These are phyloP conservation scores for Ispidina picta DNA, from an alignment of 2,797 vertebrate species.

Conservation along the genomic window DNA sequence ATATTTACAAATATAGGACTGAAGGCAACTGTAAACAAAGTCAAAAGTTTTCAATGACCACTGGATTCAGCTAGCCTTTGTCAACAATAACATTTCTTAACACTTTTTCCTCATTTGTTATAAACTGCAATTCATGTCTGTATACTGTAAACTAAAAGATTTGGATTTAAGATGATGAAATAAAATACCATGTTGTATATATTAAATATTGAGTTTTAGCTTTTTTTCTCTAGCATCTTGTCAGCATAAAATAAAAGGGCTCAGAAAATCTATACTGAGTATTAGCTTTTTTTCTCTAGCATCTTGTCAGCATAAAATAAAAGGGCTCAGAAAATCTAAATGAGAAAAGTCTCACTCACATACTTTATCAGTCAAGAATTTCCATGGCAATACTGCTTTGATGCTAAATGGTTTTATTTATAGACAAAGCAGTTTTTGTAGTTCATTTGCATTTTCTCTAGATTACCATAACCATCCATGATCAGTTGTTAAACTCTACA, in stretches of 20 bases:
- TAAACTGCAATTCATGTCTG: not conserved
- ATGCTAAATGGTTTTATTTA: slow-evolving; percentile 62
- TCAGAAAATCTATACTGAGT: slow-evolving; percentile 44
- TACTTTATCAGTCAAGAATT: slow-evolving; percentile 58
- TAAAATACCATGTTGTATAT: slow-evolving; percentile 48
- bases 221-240: slow-evolving; percentile 37
- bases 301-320: slow-evolving; percentile 59
- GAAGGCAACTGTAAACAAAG: not conserved
- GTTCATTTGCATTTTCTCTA: slow-evolving; percentile 57
- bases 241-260: slow-evolving; percentile 59
- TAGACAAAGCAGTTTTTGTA: slow-evolving; percentile 33
- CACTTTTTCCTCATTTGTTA: not conserved
- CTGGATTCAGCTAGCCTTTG: not conserved
- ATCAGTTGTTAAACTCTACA: slow-evolving; percentile 51
- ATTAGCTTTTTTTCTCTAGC: slow-evolving; percentile 37
- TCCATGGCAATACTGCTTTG: slow-evolving; percentile 66
- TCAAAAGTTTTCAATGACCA: not conserved
- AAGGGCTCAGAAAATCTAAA: slow-evolving; percentile 51
- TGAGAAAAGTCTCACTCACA: slow-evolving; percentile 23
- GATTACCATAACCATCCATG: slow-evolving; percentile 57
- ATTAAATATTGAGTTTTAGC: slow-evolving; percentile 47
- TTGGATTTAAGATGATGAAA: slow-evolving; percentile 39
- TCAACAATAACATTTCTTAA: not conserved
- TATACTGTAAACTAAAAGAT: not conserved
- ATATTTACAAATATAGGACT: not conserved